These are phyloP conservation scores for Hyposoter dolosus DNA, from an alignment of 2,888 invertebrate genomes.

Conservation along the genomic window DNA sequence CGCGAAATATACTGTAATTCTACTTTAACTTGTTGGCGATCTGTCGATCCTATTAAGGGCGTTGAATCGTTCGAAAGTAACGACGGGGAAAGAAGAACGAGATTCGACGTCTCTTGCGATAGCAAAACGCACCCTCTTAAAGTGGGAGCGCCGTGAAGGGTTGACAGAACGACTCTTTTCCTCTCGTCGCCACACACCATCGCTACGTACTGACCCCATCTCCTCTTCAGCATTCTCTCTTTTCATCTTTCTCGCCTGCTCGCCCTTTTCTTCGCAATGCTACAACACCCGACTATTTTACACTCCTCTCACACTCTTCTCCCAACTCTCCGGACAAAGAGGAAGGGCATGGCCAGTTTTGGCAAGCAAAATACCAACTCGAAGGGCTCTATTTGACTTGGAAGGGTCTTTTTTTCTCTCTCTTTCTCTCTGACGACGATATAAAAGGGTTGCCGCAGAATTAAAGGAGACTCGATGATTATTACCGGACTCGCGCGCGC, in stretches of 20 bases:
- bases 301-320: slow-evolving; percentile 36
- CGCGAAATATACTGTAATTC: slow-evolving; percentile 59
- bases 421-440: slow-evolving; percentile 63
- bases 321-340: slow-evolving; percentile 49
- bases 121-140: slow-evolving; percentile 51
- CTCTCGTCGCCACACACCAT: slow-evolving; percentile 25
- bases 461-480: slow-evolving; percentile 81
- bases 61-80: slow-evolving; percentile 68
- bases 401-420: slow-evolving; percentile 73
- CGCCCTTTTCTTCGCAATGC: slow-evolving; percentile 43
- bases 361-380: slow-evolving; percentile 56
- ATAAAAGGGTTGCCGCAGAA: slow-evolving; percentile 81
- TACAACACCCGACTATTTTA: slow-evolving; percentile 51
- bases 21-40: slow-evolving; percentile 70
- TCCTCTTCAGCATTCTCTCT: slow-evolving; percentile 18
- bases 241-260: slow-evolving; percentile 59
- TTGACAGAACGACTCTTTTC: slow-evolving; percentile 70
- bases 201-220: slow-evolving; percentile 50
- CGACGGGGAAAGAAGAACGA: slow-evolving; percentile 56
- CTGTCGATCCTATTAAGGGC: slow-evolving; percentile 71
- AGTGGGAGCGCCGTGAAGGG: slow-evolving; percentile 66
- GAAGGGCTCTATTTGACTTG: slow-evolving; percentile 78
- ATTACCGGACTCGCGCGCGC: slow-evolving; percentile 73
- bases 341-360: slow-evolving; percentile 61
- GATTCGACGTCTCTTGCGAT: slow-evolving; percentile 33